phyloP scores from a whole-genome alignment of 2,888 invertebrate genomes.

The Napeogenes sylphis region DNA sequence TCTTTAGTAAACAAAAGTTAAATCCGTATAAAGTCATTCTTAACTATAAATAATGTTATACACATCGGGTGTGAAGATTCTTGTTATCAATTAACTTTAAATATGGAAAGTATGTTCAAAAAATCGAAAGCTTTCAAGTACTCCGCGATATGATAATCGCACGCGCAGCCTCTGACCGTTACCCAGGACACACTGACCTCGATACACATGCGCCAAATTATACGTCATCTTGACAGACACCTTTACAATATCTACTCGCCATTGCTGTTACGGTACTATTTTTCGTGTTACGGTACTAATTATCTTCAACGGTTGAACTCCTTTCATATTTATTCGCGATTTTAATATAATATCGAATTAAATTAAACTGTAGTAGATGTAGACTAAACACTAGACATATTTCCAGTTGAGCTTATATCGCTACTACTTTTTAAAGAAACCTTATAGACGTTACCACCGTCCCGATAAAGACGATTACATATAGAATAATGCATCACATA shows the following conservation, averaged over 20 bases:
- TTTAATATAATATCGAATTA: no score
- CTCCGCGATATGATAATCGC: slow-evolving; percentile 30
- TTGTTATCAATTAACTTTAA: no score
- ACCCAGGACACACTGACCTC: slow-evolving; percentile 64
- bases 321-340: not conserved
- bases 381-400: no score
- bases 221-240: slow-evolving; percentile 25
- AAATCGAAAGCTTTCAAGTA: not conserved
- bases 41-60: no score
- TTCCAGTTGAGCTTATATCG: no score
- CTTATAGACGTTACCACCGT: no score
- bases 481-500: no score
- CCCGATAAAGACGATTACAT: no score
- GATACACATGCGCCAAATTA: slow-evolving; percentile 51
- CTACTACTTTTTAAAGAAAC: no score
- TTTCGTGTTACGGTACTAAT: slow-evolving; percentile 22
- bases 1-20: slow-evolving; percentile 8
- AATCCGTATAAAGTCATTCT: no score
- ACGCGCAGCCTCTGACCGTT: slow-evolving; percentile 60
- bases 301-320: not conserved
- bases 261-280: slow-evolving; percentile 25
- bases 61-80: no score
- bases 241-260: slow-evolving; percentile 27
- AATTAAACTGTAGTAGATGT: no score
- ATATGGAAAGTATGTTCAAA: slow-evolving; percentile 14